Base-by-base conservation (phyloP, 2,888 invertebrate species). In the Netelia virgata region DNA sequence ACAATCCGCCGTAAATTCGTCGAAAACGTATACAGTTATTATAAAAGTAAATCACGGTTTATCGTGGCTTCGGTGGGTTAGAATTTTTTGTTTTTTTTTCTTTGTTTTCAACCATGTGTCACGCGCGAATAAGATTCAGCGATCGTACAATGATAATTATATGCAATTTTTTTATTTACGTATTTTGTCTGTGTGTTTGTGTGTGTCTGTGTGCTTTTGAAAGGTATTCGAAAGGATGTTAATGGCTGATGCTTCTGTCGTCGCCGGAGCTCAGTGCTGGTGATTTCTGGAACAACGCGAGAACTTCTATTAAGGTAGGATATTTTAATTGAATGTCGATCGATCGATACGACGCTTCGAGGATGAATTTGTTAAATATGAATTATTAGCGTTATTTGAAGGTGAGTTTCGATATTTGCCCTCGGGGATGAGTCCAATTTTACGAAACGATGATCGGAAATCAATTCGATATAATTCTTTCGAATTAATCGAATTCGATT, bases 211-310 rank as follows among this genome's bases (percentile, higher is more conserved):
- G 72, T 50, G 61, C 61, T 77, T 66, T 81, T 80, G 80, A 53
- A 73, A 41, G 16, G 53, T 23, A 53, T 68, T 20, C 50, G 50
- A 47, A 57, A 43, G 73, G 66, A 72, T 53, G 68, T 90, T 83
- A 91, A 74, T 91, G 91, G 75, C 92, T 91, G 89, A 92, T 87
- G 76, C 91, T 91, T 53, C 89, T 88, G 86, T 91, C 90, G 41
- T 91, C 91, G 76, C 89, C 78, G 83, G 89, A 85, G 87, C 91
- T 90, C 86, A 91, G 86, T n/a, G 90, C 89, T 72, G 93, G 93
- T 43, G 92, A 92, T 89, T 89, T 92, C 93, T 93, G 89, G 80
- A 91, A 91, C 41, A 74, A 55, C 69, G 69, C 41, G 50, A 81
- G 69, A 80, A 84, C 70, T 75, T 66, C 5, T 20, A 18, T 64